A percentile compares a stretch with the other conserved stretches of the same genome.
Evolutionary conservation across 2,797 vertebrate species (phyloP).

Genomic region (Mareca penelope): DNA sequence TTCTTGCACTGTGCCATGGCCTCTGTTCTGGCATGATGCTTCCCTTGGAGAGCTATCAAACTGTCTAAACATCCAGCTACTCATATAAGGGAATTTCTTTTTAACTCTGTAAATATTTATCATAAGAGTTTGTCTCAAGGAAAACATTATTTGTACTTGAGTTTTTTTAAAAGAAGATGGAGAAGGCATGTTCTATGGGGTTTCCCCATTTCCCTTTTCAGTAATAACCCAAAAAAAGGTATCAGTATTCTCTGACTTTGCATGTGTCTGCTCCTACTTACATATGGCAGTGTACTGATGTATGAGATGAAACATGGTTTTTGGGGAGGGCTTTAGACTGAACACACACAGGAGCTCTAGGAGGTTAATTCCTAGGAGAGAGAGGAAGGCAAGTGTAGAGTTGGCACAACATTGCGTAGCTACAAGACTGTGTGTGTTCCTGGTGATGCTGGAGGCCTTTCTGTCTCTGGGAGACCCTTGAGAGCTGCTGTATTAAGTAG

Average conservation of each 20-base stretch:
- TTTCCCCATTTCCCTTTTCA: background rate
- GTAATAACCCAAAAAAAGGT: background rate
- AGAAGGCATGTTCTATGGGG: background rate
- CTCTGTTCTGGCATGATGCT: background rate
- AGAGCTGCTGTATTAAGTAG: background rate
- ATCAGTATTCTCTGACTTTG: background rate
- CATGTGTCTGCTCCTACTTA: background rate
- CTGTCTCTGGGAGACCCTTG: background rate
- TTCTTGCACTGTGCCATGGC: background rate
- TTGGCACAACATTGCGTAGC: no score
- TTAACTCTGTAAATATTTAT: slow-evolving; percentile 33
- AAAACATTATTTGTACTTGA: background rate
- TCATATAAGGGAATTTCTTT: background rate
- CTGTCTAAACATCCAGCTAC: slow-evolving; percentile 25
- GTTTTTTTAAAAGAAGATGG: background rate
- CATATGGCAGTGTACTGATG: rapidly evolving
- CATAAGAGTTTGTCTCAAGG: slow-evolving; percentile 16
- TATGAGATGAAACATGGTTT: background rate
- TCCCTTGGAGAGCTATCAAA: background rate
- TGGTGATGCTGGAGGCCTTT: no score
- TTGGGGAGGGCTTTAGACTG: background rate
- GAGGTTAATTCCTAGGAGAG: background rate
- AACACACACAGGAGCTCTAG: background rate
- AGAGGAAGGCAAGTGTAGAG: no score
- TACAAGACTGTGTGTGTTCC: no score